Evolutionary conservation across 92 coral and sea anemone species (phyloP).

Genomic region (Phenganax subtilis): DNA sequence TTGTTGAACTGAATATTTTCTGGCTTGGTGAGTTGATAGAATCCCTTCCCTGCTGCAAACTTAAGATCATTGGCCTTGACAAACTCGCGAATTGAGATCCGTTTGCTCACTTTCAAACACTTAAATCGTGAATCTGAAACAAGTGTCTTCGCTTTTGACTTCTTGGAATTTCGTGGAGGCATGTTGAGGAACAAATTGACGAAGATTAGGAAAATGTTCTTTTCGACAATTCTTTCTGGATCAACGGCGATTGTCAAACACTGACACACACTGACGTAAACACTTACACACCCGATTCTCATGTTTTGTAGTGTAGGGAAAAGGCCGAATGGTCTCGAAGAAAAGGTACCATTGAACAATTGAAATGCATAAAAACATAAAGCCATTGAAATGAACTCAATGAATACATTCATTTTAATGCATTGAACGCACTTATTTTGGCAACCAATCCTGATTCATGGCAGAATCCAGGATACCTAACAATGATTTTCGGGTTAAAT

Average conservation of each 20-base stretch:
- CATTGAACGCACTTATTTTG: too few species aligned
- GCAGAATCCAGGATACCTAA: too few species aligned
- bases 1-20: slow-evolving; percentile 89
- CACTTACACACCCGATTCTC: slow-evolving; percentile 6
- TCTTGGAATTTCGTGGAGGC: slow-evolving; percentile 49
- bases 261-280: neutral
- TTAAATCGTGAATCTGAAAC: slow-evolving; percentile 61
- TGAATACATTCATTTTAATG: too few species aligned
- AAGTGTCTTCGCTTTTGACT: slow-evolving; percentile 48
- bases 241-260: neutral
- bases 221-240: neutral
- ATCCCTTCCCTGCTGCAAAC: slow-evolving; percentile 81
- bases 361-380: too few species aligned
- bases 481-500: too few species aligned
- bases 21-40: slow-evolving; percentile 86
- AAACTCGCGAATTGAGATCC: slow-evolving; percentile 65
- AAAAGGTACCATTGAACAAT: too few species aligned
- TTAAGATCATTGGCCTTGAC: slow-evolving; percentile 75
- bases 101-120: slow-evolving; percentile 59
- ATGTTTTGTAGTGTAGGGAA: neutral
- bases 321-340: too few species aligned
- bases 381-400: too few species aligned
- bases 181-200: neutral
- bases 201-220: neutral
- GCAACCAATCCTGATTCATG: too few species aligned